These are phyloP conservation scores for Jordanella pulchra DNA, from an alignment of 2,797 vertebrate species.

Conservation along the genomic window DNA sequence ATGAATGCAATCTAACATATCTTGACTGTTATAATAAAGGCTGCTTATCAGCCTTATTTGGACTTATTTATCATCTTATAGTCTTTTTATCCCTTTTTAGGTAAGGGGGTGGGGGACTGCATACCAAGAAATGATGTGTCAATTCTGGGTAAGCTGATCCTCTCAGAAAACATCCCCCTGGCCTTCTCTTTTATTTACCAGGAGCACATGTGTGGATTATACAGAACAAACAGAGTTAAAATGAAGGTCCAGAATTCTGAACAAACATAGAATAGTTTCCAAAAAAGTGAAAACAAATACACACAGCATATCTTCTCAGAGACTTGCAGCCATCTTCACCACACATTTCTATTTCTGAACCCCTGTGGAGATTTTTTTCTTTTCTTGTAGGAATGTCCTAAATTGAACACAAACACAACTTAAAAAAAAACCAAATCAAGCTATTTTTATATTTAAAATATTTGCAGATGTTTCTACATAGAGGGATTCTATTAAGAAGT, in stretches of 20 bases:
- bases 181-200: constrained; percentile 50
- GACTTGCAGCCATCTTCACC: constrained; percentile 23
- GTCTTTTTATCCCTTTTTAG: constrained; percentile 62
- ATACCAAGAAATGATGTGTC: constrained; percentile 44
- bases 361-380: constrained; percentile 31
- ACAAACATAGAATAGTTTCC: constrained; percentile 47
- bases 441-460: neutral
- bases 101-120: constrained; percentile 56
- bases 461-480: neutral
- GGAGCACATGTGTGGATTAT: constrained; percentile 48
- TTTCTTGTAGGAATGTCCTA: constrained; percentile 19
- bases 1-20: constrained; percentile 15
- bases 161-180: constrained; percentile 50
- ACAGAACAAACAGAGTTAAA: constrained; percentile 27
- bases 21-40: constrained; percentile 49
- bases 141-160: constrained; percentile 48
- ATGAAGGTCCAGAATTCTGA: constrained; percentile 41
- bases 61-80: constrained; percentile 53
- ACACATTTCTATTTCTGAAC: constrained; percentile 39
- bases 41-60: too few relatives aligned
- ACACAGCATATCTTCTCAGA: constrained; percentile 16
- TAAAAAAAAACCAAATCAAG: constrained; percentile 4
- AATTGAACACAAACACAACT: constrained; percentile 26
- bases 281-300: constrained; percentile 21
- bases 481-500: neutral